These are phyloP conservation scores for Lerema accius DNA, from an alignment of 1,140 invertebrate genomes.

Conservation along the genomic window DNA sequence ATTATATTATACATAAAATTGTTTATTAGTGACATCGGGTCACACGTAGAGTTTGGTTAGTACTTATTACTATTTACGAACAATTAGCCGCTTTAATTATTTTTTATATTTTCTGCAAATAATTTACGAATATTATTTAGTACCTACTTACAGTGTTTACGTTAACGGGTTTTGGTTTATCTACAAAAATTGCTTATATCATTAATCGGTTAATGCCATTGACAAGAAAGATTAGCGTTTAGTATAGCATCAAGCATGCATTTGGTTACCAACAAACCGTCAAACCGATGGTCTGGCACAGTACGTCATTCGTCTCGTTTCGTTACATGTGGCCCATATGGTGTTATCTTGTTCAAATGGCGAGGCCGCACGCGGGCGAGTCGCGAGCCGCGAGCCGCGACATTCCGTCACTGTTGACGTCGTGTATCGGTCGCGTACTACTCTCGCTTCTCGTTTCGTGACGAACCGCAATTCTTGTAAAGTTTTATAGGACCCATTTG, in stretches of 20 bases:
- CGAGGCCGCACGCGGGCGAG: conserved; percentile 40
- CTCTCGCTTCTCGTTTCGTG: conserved; percentile 36
- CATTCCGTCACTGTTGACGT: conserved; percentile 59
- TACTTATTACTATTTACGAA: no score
- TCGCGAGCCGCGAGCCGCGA: conserved; percentile 28
- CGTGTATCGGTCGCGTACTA: conserved; percentile 54
- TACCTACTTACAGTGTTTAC: no score
- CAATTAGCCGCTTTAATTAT: no score
- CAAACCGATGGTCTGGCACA: conserved; percentile 8
- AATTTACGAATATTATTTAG: no score
- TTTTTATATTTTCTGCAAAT: no score
- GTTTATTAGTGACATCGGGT: no score
- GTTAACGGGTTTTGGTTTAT: no score
- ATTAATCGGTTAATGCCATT: background rate
- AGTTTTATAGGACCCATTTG: conserved; percentile 53
- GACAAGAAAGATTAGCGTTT: background rate
- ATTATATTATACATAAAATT: no score
- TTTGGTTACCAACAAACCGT: background rate
- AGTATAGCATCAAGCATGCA: background rate
- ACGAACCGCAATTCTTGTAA: conserved; percentile 44
- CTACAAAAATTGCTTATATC: background rate
- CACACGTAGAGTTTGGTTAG: no score
- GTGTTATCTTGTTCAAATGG: conserved; percentile 52
- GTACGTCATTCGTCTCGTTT: conserved; percentile 43
- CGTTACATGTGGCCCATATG: conserved; percentile 51